A percentile compares a stretch with the other conserved stretches of the same genome.
These are phyloP conservation scores for Itoplectis maculator DNA, from an alignment of 2,888 invertebrate species.

Conservation along the genomic window DNA sequence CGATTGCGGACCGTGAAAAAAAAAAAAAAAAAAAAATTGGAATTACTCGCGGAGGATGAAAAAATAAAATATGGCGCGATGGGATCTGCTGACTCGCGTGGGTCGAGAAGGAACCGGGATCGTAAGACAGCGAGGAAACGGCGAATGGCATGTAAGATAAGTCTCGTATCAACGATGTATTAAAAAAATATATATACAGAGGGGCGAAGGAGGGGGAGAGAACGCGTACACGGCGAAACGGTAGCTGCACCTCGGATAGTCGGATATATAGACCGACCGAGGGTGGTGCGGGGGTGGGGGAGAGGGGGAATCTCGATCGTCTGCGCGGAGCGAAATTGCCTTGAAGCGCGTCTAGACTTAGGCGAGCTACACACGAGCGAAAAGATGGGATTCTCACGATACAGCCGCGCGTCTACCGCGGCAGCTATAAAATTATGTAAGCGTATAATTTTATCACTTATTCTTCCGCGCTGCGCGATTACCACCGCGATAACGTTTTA, in stretches of 20 bases:
- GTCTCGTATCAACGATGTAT: conserved; percentile 47
- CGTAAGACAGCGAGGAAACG: conserved; percentile 38
- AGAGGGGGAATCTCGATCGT: conserved; percentile 52
- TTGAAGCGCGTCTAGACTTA: conserved; percentile 33
- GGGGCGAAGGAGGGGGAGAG: too few species aligned
- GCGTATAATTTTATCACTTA: conserved; percentile 72
- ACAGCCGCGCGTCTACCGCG: conserved; percentile 38
- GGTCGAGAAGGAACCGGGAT: conserved; percentile 1
- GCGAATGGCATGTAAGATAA: conserved; percentile 61
- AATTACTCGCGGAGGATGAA: neutral
- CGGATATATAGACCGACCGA: conserved; percentile 31
- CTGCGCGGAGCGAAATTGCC: conserved; percentile 55
- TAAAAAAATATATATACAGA: conserved; percentile 41
- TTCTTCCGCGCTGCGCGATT: conserved; percentile 68
- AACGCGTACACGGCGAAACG: conserved; percentile 59
- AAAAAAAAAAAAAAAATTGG: neutral
- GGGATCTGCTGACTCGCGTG: neutral
- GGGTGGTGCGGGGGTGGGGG: too few species aligned
- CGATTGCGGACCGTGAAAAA: neutral
- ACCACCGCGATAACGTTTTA: conserved; percentile 69
- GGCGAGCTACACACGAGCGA: conserved; percentile 23
- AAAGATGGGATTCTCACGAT: conserved; percentile 65
- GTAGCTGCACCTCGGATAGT: conserved; percentile 63
- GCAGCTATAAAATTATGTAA: conserved; percentile 70
- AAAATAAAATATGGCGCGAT: neutral